Percentiles rank a stretch among this genome's conserved stretches.
Evolutionary conservation across 2,888 invertebrate genomes (phyloP).

Genomic region (Scaeva pyrastri): DNA sequence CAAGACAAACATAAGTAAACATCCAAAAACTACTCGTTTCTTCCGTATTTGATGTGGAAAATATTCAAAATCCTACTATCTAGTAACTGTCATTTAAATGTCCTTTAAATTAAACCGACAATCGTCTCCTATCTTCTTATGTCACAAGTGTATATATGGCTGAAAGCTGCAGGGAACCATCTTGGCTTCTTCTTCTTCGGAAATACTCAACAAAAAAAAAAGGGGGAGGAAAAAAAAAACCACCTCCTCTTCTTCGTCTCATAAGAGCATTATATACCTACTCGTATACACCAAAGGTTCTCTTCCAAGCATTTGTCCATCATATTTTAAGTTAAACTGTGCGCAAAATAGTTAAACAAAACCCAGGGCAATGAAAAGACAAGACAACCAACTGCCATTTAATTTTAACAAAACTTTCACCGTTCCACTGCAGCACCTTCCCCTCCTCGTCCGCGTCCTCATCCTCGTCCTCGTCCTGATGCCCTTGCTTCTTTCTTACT

Average conservation of each 20-base stretch:
- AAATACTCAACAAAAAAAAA: background rate
- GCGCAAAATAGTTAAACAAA: constrained; percentile 72
- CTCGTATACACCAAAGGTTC: constrained; percentile 39
- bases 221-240: background rate
- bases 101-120: background rate
- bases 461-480: background rate
- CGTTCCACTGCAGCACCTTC: background rate
- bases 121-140: constrained; percentile 9
- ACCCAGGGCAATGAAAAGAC: constrained; percentile 61
- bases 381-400: constrained; percentile 69
- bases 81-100: background rate
- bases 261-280: constrained; percentile 22
- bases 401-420: constrained; percentile 63
- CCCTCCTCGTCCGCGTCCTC: background rate
- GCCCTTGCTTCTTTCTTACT: background rate
- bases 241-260: background rate
- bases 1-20: too few relatives aligned
- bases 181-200: background rate
- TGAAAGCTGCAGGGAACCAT: background rate
- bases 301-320: constrained; percentile 63
- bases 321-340: constrained; percentile 72
- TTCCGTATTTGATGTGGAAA: too few relatives aligned
- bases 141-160: background rate
- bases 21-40: too few relatives aligned
- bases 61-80: too few relatives aligned